Conservation (phyloP, 2,797 vertebrate species). For the Chelon auratus region DNA sequence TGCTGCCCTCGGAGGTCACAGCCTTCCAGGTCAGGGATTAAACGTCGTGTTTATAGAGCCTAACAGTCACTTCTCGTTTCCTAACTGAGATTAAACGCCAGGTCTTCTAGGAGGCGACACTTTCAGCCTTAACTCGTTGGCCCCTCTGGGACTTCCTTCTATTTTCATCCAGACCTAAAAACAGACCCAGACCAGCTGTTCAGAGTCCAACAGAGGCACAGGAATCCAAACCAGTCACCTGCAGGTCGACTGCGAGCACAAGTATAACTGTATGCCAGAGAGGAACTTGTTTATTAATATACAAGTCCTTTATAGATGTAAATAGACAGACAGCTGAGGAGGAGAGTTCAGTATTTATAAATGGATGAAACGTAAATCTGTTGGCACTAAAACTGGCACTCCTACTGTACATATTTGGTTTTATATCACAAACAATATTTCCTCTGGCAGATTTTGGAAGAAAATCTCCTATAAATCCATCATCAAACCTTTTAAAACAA, state of each 20-base stretch:
- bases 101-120: constrained; percentile 21
- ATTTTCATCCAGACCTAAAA: constrained; percentile 72
- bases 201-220: constrained; percentile 17
- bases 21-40: constrained; percentile 86
- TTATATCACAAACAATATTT: not conserved
- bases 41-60: not conserved
- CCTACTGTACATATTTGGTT: not conserved
- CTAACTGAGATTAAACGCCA: not conserved
- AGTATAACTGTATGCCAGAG: constrained; percentile 41
- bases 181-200: constrained; percentile 72
- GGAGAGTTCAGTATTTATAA: constrained; percentile 46
- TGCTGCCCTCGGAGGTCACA: constrained; percentile 84
- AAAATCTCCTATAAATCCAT: no score
- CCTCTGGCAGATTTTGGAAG: not conserved
- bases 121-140: not conserved
- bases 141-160: constrained; percentile 30
- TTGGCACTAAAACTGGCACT: not conserved
- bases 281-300: constrained; percentile 56
- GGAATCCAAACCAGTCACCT: constrained; percentile 25
- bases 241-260: constrained; percentile 25
- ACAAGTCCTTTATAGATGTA: not conserved
- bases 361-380: constrained; percentile 10
- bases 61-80: not conserved
- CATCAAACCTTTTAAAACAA: no score
- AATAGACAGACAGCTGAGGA: constrained; percentile 57